Percentiles rank a stretch among this genome's conserved stretches.
These are phyloP conservation scores for Lanius ludovicianus DNA, from an alignment of 2,113 vertebrate species.

Conservation along the genomic window DNA sequence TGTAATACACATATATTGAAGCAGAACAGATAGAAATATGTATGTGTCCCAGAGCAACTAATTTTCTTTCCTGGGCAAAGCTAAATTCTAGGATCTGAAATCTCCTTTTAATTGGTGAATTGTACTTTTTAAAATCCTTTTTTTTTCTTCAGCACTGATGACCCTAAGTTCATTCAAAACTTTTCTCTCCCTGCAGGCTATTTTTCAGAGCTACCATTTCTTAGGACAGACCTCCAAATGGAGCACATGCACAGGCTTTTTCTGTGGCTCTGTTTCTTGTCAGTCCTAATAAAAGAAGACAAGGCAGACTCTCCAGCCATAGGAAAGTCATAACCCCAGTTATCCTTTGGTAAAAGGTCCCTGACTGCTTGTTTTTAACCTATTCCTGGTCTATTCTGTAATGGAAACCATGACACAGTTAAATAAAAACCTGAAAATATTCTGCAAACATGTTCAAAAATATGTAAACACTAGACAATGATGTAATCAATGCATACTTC, in stretches of 20 bases:
- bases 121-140: background rate
- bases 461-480: background rate
- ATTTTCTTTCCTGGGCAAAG: background rate
- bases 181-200: background rate
- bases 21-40: background rate
- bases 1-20: background rate
- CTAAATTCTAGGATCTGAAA: background rate
- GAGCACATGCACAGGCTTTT: background rate
- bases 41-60: background rate
- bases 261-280: slow-evolving; percentile 2
- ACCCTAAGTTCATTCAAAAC: background rate
- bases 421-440: background rate
- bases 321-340: background rate
- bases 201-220: background rate
- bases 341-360: background rate
- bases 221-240: background rate
- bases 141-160: background rate
- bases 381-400: background rate
- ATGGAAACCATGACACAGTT: background rate
- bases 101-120: background rate
- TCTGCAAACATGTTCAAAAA: background rate
- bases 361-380: background rate
- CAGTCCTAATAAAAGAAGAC: background rate
- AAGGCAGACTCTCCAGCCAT: background rate
- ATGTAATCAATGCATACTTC: background rate